Evolutionary conservation across 2,113 vertebrate genomes (phyloP).

Genomic region (Sylvicapra grimmia): DNA sequence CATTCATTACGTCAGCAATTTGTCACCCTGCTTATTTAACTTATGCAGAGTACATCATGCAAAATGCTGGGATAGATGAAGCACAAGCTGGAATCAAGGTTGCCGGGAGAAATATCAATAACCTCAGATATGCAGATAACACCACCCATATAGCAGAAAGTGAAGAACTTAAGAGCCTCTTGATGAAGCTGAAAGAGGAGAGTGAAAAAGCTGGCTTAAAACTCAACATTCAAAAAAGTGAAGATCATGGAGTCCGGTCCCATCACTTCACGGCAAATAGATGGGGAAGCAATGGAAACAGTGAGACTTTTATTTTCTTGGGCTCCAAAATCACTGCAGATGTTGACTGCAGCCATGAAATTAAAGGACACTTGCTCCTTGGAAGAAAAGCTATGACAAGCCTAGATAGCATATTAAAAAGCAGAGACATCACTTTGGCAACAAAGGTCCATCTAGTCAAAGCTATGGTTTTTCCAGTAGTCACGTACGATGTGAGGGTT

Average conservation of each 20-base stretch:
- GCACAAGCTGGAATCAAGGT: background rate
- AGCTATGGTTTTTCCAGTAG: background rate
- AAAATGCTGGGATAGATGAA: background rate
- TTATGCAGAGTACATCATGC: background rate
- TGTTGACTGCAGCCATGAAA: background rate
- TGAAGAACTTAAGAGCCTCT: background rate
- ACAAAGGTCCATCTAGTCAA: background rate
- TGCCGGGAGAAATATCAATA: background rate
- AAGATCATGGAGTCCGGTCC: background rate
- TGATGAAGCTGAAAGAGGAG: background rate
- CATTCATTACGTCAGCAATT: background rate
- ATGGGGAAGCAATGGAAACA: background rate
- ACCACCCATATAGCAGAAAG: background rate
- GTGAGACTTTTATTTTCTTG: background rate
- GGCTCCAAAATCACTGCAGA: background rate
- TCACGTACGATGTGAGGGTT: background rate
- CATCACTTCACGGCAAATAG: background rate
- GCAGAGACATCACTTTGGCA: background rate
- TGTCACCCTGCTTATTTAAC: background rate
- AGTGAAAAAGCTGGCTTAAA: background rate
- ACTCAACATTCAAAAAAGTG: background rate
- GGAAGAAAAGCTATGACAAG: background rate
- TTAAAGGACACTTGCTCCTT: background rate
- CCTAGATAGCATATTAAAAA: background rate
- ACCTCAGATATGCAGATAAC: background rate